Conservation (phyloP, 2,113 vertebrate genomes). For the Heterotis niloticus region DNA sequence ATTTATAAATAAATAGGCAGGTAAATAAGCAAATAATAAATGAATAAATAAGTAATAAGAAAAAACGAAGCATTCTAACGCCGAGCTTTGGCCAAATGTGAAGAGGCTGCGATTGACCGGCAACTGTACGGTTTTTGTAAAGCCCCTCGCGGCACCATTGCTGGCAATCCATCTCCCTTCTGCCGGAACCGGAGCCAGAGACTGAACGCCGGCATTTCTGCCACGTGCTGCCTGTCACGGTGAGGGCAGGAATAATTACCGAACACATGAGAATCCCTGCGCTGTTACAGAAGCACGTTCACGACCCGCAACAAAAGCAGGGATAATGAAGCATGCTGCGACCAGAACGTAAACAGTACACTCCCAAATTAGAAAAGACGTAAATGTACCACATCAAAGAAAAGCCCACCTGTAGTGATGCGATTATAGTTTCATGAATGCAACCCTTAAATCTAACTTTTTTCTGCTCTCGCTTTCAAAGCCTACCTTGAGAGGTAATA, state of each 20-base stretch:
- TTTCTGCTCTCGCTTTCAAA: neutral
- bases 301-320: slow-evolving; percentile 13
- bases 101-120: no score
- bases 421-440: slow-evolving; percentile 16
- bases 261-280: slow-evolving; percentile 8
- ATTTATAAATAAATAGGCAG: no score
- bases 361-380: slow-evolving; percentile 16
- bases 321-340: slow-evolving; percentile 23
- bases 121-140: no score
- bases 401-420: slow-evolving; percentile 5
- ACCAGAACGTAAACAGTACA: slow-evolving; percentile 10
- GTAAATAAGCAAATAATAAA: no score
- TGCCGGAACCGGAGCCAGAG: neutral
- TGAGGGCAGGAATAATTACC: slow-evolving; percentile 15
- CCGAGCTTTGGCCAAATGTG: no score
- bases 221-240: neutral
- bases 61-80: no score
- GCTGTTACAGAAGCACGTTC: neutral
- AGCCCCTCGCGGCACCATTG: no score
- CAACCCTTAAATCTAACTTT: neutral
- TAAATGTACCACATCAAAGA: slow-evolving; percentile 9
- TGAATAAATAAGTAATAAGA: no score
- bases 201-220: neutral
- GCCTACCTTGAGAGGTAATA: neutral
- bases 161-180: neutral